Conservation (phyloP, 2,888 invertebrate species). For the Actias luna region DNA sequence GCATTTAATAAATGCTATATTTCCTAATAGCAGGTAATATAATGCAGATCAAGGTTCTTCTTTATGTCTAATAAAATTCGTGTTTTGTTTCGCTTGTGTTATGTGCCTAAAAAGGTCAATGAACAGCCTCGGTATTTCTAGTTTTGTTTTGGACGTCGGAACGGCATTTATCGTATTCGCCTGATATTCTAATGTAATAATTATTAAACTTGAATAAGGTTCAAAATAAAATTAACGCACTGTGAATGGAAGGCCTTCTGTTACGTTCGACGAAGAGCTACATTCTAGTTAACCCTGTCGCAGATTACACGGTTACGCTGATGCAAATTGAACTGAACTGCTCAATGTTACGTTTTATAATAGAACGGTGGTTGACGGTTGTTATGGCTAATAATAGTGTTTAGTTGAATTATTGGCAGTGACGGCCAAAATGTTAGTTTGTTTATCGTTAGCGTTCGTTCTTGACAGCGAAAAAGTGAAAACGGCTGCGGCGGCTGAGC, state of each 20-base stretch:
- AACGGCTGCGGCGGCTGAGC: constrained; percentile 72
- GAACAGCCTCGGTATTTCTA: constrained; percentile 81
- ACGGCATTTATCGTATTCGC: constrained; percentile 44
- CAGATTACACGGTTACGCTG: constrained; percentile 42
- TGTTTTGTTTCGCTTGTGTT: constrained; percentile 77
- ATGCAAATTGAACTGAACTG: constrained; percentile 57
- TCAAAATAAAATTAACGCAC: constrained; percentile 43
- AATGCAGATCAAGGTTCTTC: constrained; percentile 70
- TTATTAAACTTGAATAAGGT: constrained; percentile 52
- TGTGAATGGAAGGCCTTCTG: constrained; percentile 57
- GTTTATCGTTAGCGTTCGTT: constrained; percentile 79
- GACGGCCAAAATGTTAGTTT: constrained; percentile 80
- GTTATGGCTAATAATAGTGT: constrained; percentile 43
- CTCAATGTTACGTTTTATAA: constrained; percentile 43
- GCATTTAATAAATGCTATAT: constrained; percentile 4
- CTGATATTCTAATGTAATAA: constrained; percentile 41
- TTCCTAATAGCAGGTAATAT: constrained; percentile 46
- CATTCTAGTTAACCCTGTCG: constrained; percentile 45
- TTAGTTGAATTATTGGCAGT: constrained; percentile 53
- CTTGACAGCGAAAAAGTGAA: constrained; percentile 83
- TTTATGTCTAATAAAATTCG: constrained; percentile 66
- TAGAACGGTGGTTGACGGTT: constrained; percentile 35
- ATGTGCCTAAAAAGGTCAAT: constrained; percentile 80
- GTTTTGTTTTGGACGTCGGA: constrained; percentile 47
- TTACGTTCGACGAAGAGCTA: constrained; percentile 48